Percentiles rank a stretch among this genome's conserved stretches.
These are phyloP conservation scores for Tadarida brasiliensis DNA, from an alignment of 2,797 vertebrate genomes.

Conservation along the genomic window DNA sequence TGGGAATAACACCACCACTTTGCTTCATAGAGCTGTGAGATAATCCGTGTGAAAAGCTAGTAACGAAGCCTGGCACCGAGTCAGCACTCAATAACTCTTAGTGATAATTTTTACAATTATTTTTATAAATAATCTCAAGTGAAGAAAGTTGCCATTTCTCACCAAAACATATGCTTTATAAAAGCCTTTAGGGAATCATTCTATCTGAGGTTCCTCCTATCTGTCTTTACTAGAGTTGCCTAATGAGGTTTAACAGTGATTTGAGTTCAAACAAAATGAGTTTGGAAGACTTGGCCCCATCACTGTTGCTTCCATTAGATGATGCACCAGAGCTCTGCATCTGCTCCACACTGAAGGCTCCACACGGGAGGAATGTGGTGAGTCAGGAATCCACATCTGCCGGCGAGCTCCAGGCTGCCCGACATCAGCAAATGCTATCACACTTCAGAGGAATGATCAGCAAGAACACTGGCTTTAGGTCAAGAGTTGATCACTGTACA, in stretches of 20 bases:
- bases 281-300: not conserved
- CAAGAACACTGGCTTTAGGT: slow-evolving; percentile 77
- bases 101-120: not conserved
- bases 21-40: not conserved
- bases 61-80: not conserved
- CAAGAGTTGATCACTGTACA: slow-evolving; percentile 78
- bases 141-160: not conserved
- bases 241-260: not conserved
- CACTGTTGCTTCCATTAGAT: not conserved
- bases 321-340: not conserved
- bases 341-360: not conserved
- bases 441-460: not conserved
- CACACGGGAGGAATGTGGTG: not conserved
- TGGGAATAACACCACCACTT: not conserved
- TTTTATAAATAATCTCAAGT: not conserved
- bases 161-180: not conserved
- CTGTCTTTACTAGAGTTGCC: not conserved
- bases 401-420: not conserved
- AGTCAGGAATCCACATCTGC: not conserved
- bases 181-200: not conserved
- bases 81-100: not conserved
- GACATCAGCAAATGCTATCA: not conserved
- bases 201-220: not conserved
- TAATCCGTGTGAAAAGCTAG: not conserved
- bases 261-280: not conserved